A percentile compares a stretch with the other conserved stretches of the same genome.
phyloP scores from a whole-genome alignment of 64 coral and sea anemone genomes.

The Pachyseris speciosa region DNA sequence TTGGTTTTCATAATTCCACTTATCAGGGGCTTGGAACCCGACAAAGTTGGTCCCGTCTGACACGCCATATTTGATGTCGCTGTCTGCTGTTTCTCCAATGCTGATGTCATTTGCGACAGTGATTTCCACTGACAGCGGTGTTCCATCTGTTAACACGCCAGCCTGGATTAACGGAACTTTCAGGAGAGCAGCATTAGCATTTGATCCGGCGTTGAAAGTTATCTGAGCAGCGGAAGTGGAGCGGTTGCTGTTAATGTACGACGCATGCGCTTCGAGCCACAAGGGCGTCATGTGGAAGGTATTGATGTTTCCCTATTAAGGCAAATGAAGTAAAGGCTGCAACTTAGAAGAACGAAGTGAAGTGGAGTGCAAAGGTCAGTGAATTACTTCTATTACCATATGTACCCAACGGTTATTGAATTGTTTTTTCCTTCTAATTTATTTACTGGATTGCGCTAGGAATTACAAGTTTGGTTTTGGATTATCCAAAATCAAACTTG shows the following conservation, averaged over 20 bases:
- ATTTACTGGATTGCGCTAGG: no score
- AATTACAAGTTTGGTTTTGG: no score
- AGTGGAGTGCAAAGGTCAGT: no score
- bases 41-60: slow-evolving; percentile 32
- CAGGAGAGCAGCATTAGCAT: not conserved
- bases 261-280: slow-evolving; percentile 1
- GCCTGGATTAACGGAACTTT: not conserved
- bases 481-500: no score
- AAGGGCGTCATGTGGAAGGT: not conserved
- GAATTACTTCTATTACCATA: no score
- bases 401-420: no score
- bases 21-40: not conserved
- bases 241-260: not conserved
- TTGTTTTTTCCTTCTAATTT: no score
- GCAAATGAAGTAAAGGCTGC: not conserved
- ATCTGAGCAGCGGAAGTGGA: not conserved
- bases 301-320: not conserved
- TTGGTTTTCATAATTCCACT: not conserved
- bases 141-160: not conserved
- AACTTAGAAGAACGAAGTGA: no score
- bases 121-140: slow-evolving; percentile 30
- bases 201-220: slow-evolving; percentile 18
- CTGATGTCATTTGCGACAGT: slow-evolving; percentile 25
- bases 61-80: slow-evolving; percentile 43
- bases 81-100: slow-evolving; percentile 26